Conservation (phyloP, 2,797 vertebrate genomes). For the Halcyon chelicuti region DNA sequence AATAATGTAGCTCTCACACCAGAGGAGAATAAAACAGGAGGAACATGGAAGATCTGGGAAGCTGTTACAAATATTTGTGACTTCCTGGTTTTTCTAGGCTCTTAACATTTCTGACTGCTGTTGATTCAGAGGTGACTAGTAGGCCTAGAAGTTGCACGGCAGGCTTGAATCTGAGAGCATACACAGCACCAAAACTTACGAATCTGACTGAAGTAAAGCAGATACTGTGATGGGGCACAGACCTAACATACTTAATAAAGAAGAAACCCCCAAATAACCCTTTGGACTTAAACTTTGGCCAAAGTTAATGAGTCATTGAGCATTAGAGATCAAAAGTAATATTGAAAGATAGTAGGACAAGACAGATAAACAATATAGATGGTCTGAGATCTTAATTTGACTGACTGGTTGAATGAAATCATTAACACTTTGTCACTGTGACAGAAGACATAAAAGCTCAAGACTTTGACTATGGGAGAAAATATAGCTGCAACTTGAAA, state of each 20-base stretch:
- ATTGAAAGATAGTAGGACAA: not conserved
- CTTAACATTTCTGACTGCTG: not conserved
- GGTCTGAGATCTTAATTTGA: not conserved
- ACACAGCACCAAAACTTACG: fast-evolving
- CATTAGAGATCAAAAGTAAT: not conserved
- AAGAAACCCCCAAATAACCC: not conserved
- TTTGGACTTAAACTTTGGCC: not conserved
- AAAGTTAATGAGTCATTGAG: not conserved
- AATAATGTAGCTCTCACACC: not conserved
- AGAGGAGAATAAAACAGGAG: not conserved
- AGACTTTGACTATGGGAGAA: not conserved
- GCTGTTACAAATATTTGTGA: not conserved
- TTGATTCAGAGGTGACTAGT: not conserved
- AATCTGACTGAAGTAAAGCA: not conserved
- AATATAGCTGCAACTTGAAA: not conserved
- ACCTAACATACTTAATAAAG: not conserved
- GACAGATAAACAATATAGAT: not conserved
- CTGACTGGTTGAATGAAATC: not conserved
- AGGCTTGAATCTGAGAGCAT: not conserved
- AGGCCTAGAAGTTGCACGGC: not conserved
- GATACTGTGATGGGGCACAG: not conserved
- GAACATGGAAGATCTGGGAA: not conserved
- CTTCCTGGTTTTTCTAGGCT: not conserved
- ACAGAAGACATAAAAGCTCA: not conserved
- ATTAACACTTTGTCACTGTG: not conserved